Base-by-base conservation (phyloP, 2,113 vertebrate species). In the Patagioenas fasciata region DNA sequence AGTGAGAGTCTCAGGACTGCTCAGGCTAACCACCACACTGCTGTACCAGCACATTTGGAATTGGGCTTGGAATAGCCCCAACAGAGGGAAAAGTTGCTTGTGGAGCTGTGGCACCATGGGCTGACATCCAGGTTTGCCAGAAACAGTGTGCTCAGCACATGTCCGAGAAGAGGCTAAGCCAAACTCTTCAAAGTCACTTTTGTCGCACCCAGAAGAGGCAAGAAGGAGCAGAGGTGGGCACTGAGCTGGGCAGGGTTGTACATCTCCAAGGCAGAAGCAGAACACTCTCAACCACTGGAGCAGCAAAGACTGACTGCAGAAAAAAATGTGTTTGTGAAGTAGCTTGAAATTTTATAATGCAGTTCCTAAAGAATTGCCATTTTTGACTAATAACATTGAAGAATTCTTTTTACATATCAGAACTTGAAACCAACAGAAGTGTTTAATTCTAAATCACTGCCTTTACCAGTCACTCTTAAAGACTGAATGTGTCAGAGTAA, bases 281-380 rank as follows among this genome's bases (percentile, higher is more conserved):
- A 64, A 24, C 0, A 0, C 32, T 31, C 66, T n/a, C 13, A 25
- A 2, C 9, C 0, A 0, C 18, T n/a, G 40, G 42, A 60, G 21
- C 7, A 15, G 6, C 4, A 2, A 77, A 17, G 51, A 50, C 36
- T 21, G 32, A 29, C 60, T 58, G 38, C 28, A 53, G 61, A 54
- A 19, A 6, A 6, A 44, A 2, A 6, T 14, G 0, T 16, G 11
- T 19, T 73, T 51, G 13, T 44, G 74, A 61, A 79, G 42, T 12
- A 88, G 18, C 8, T 69, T 57, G 61, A 64, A 78, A 61, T 69
- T 44, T 38, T 11, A 53, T 67, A 53, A 64, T 18, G 7, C 9
- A 53, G 24, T 29, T 9, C 20, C 13, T 32, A 11, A 53, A 80
- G 17, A 70, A 47, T 48, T 80, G 21, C 34, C 31, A n/a, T 32